Base-by-base conservation (phyloP, 2,888 invertebrate species). In the Machimus atricapillus region DNA sequence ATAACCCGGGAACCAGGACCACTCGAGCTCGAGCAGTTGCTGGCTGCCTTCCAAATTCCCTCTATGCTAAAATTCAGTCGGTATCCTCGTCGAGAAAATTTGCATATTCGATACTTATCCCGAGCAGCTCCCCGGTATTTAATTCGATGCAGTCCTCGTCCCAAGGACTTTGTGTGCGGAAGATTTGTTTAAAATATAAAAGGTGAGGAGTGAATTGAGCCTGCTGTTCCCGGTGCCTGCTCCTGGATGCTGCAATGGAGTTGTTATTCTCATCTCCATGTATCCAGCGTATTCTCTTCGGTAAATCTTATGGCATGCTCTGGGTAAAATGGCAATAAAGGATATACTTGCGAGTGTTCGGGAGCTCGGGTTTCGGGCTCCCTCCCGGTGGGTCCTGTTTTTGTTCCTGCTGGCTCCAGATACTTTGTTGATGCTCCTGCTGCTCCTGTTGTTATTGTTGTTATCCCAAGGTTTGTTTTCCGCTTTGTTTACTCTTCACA, bases 21-120 rank as follows among this genome's bases (percentile, higher is more conserved):
- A 23, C 43, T 79, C 16, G 23, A 19, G 79, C 78, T n/a, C 16
- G 43, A 76, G 76, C 76, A 76, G 43, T 43, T 81, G 52, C 34
- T 81, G 81, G 81, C 52, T 52, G 56, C 27, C 23, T 23, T 52
- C 81, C 81, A 81, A 37, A 31, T 81, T 81, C 58, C 34, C 27
- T 27, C 66, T 66, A 66, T 31, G 56, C 52, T 31, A 81, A 56
- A 52, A 81, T 81, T 56, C 81, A 56, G 52, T 81, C 27, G 66
- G 52, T 81, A 78, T 81, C 52, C 81, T 56, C 9, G 34, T 31
- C 58, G 66, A 58, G 58, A 52, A 31, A 81, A 81, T 81, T 81
- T 81, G 56, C 81, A 81, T 81, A 81, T 81, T 81, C 81, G 81
- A 81, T 81, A 81, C 56, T 81, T 81, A 52, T 81, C 81, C 56